These are phyloP conservation scores for Danaus melanippus DNA, from an alignment of 1,140 invertebrate genomes.

Conservation along the genomic window DNA sequence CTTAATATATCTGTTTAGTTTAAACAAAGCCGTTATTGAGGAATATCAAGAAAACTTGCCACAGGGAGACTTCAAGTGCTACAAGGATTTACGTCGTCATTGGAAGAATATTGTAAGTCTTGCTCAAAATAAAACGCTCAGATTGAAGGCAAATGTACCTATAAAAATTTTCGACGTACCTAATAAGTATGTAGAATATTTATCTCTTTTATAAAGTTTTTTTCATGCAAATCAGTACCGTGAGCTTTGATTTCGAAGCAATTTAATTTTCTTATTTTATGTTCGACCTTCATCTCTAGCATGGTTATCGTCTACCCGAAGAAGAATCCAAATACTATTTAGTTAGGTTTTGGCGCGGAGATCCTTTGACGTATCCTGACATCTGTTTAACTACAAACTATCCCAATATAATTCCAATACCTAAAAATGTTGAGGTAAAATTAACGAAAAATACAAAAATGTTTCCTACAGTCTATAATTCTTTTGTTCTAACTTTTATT, in stretches of 20 bases:
- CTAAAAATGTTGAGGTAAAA: slow-evolving; percentile 41
- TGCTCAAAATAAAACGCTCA: too few species aligned
- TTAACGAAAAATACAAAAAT: background rate
- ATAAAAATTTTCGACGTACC: too few species aligned
- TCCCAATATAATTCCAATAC: slow-evolving; percentile 51
- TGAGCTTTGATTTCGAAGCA: background rate
- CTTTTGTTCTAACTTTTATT: background rate
- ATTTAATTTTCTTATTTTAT: slow-evolving; percentile 8
- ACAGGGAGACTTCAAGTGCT: slow-evolving; percentile 48
- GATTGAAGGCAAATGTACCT: too few species aligned
- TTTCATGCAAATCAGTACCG: too few species aligned
- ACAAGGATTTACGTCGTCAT: slow-evolving; percentile 66
- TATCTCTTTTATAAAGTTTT: too few species aligned
- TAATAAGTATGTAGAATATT: too few species aligned
- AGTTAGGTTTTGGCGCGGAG: slow-evolving; percentile 58
- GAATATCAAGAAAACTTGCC: slow-evolving; percentile 44
- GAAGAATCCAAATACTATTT: slow-evolving; percentile 49
- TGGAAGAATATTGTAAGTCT: slow-evolving; percentile 71
- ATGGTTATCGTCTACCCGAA: slow-evolving; percentile 68
- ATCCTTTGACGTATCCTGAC: slow-evolving; percentile 60
- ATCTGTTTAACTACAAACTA: slow-evolving; percentile 51
- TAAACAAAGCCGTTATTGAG: slow-evolving; percentile 58
- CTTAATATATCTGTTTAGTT: slow-evolving; percentile 34
- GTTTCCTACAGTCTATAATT: too few species aligned
- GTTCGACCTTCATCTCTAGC: slow-evolving; percentile 37